Evolutionary conservation across 2,888 invertebrate species (phyloP), one percentile per base, ranked within the genome.

Genomic region (Clanis bilineata): DNA sequence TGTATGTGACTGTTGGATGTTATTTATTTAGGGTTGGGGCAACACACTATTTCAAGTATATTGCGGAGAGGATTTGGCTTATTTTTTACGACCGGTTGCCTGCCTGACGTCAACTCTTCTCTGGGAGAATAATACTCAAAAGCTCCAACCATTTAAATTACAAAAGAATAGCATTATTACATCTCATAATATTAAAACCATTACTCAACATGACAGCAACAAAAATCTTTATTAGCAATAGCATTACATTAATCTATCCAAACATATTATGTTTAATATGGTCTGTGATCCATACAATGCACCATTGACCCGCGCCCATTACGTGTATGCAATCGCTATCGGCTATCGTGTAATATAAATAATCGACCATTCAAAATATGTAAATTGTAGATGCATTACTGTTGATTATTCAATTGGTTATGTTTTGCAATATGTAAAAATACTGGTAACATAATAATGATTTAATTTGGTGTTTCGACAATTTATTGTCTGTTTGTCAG

Each of bases 161-260:
- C 9, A 12, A 36, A 36, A 28, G 9, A 9, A 39, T 15, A 39
- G n/a, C n/a, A n/a, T 38, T 38, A 38, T 39, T 45, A 23, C 7
- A 23, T 2, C 25, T 15, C 7, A 18, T 10, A 5, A 28, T 47
- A 51, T 28, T 15, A 15, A 15, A 23, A 45, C 2, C 15, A 32
- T 51, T 51, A 51, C 51, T 32, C 51, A 51, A 51, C 4, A n/a
- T 23, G 18, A 7, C 41, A 32, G 28, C n/a, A 51, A 25, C 3
- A 12, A 25, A 18, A 18, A 2, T 51, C 28, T 51, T 32, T 28
- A 28, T 18, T 28, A 22, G 1, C n/a, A 36, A 36, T 36, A 12
- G 36, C 22, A 45, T 22, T 45, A 45, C 45, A 45, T 51, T 51
- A 28, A 51, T 51, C 51, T 51, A 51, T 51, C 51, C 28, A 51